Percentiles rank a stretch among this genome's conserved stretches.
These are phyloP conservation scores for Atrichornis clamosus DNA, from an alignment of 2,113 vertebrate species.

Conservation along the genomic window DNA sequence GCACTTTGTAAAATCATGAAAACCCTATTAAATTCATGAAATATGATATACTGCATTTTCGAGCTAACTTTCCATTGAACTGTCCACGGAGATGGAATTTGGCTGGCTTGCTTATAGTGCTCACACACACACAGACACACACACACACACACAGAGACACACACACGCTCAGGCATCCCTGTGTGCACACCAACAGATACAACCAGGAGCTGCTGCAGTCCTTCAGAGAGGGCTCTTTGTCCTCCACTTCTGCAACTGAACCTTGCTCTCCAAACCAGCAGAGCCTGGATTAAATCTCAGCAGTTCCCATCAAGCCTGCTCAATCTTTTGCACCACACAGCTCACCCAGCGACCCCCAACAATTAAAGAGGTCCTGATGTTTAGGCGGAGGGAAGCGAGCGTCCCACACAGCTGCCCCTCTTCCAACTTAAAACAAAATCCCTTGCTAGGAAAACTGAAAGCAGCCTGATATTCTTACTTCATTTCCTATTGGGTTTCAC, in stretches of 20 bases:
- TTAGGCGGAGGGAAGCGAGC: background rate
- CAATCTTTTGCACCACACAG: background rate
- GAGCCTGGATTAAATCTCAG: background rate
- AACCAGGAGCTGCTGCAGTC: background rate
- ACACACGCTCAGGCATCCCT: background rate
- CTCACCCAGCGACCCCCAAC: background rate
- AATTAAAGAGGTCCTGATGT: conserved; percentile 4
- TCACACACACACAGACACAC: background rate
- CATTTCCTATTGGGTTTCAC: conserved; percentile 76
- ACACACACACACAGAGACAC: background rate
- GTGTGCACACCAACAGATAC: background rate
- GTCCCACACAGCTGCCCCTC: background rate
- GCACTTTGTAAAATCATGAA: conserved; percentile 88
- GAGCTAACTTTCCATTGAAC: conserved; percentile 79
- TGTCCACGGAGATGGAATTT: conserved; percentile 77
- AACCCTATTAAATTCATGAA: conserved; percentile 87
- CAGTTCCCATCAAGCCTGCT: background rate
- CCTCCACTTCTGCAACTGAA: background rate
- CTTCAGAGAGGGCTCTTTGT: background rate
- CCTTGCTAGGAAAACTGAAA: conserved; percentile 54
- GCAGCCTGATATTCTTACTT: conserved; percentile 64
- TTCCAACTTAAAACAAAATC: background rate
- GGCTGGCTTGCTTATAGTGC: conserved; percentile 37
- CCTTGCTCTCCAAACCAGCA: background rate
- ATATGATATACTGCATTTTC: conserved; percentile 79